Base-by-base conservation (phyloP, 1,140 invertebrate species). In the Theocolax elegans region DNA sequence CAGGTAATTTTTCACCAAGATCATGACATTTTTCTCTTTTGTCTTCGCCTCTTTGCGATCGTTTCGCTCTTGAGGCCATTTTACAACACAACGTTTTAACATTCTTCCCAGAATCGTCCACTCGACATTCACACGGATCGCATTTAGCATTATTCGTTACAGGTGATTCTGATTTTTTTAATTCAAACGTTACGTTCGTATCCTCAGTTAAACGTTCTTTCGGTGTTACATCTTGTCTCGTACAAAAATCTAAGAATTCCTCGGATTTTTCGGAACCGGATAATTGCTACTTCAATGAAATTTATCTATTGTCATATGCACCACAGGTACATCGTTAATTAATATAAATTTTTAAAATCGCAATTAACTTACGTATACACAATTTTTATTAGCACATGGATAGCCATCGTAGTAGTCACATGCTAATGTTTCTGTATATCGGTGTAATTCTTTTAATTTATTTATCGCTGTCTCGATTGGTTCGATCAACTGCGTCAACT, bases 381-480 rank as follows among this genome's bases (percentile, higher is more conserved):
- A 25, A 44, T 46, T 25, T 59, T 56, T 63, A 23, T 67, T 72
- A 31, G 29, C 54, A 31, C 40, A 25, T 8, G 46, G 10, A 66
- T 13, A 56, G 12, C 67, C 48, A 15, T 66, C 62, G 38, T 68
- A 66, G 42, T 72, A 56, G 60, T 64, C 21, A 29, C 25, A 38
- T 1, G 19, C 19, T 17, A 51, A n/a, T 17, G 31, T 7, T 48
- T 67, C 49, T 3, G 13, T 59, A 12, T 21, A 8, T 35, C 46
- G 35, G 9, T 68, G 49, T 25, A 74, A 42, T n/a, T 69, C 15
- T 42, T 63, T 62, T 19, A 74, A 31, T 40, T 65, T 74, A 13
- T n/a, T 6, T 15, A 40, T 40, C 15, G 66, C 49, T 8, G 17
- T 21, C 17, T 68, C 23, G n/a, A 74, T 54, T 29, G 70, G 64